These are phyloP conservation scores for Nylanderia fulva DNA, from an alignment of 1,140 invertebrate genomes.

Conservation along the genomic window DNA sequence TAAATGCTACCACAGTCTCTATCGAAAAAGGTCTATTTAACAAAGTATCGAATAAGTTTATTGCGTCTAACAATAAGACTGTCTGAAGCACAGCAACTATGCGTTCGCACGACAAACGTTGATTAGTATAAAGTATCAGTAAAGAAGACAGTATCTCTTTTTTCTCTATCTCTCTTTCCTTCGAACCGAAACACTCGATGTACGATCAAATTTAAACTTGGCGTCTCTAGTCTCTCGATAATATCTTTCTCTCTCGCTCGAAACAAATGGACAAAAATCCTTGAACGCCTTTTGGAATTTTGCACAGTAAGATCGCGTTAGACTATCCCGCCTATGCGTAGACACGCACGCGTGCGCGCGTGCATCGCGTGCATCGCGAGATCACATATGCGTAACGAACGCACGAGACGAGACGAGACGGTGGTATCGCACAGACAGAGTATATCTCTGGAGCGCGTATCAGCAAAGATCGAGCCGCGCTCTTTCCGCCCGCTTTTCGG, in stretches of 20 bases:
- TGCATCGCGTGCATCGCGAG: conserved; percentile 19
- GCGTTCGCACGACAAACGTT: not conserved
- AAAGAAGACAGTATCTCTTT: not conserved
- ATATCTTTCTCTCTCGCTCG: no score
- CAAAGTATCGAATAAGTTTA: not conserved
- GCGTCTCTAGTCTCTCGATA: no score
- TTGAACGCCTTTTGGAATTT: not conserved
- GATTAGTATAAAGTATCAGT: not conserved
- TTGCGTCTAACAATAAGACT: conserved; percentile 25
- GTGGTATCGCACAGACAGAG: no score
- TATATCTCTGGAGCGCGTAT: conserved; percentile 5
- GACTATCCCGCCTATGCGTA: not conserved
- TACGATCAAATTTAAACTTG: not conserved
- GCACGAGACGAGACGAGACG: no score
- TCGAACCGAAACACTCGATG: not conserved
- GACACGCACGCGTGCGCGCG: conserved; percentile 43
- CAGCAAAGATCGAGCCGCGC: not conserved
- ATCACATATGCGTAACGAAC: not conserved
- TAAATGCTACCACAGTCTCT: not conserved
- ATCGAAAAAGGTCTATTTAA: not conserved
- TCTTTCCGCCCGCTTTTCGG: conserved; percentile 47
- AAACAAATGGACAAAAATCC: not conserved
- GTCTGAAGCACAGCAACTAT: not conserved
- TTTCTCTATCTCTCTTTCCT: no score
- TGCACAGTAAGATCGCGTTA: conserved; percentile 1